Base-by-base conservation (phyloP, 2,888 invertebrate species). In the Andricus quercusramuli region DNA sequence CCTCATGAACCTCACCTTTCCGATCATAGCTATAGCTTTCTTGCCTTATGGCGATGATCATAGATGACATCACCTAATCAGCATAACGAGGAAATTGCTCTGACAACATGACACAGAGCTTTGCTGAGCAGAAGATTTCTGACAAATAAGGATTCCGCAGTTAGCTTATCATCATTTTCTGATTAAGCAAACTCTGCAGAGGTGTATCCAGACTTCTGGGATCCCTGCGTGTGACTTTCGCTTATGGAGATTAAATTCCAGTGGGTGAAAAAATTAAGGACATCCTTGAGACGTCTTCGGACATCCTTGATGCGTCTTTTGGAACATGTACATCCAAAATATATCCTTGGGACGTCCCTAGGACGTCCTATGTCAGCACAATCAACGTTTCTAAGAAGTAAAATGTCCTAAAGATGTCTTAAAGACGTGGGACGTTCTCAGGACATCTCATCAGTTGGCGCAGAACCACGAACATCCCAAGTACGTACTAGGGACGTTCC, bases 61-160 rank as follows among this genome's bases (percentile, higher is more conserved):
- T 82, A 85, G 83, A 81, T 83, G 88, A 89, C 89, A 87, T 87
- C 86, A 87, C 85, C 84, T 88, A 86, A 89, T 88, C 86, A 90
- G 88, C 88, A 13, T 20, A n/a, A 74, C 32, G n/a, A 32, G 37
- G 5, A 51, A 20, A 37, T 70, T 17, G 32, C 29, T 1, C 20
- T 56, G 20, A 37, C 25, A 25, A 29, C 29, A 15, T 67, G n/a
- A n/a, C 41, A 67, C 0, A 62, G n/a, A 22, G 56, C n/a, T 59
- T 59, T 59, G n/a, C 56, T 22, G 2, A 59, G n/a, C n/a, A 11
- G 2, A 1, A 25, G 2, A 25, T 22, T 13, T 62, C n/a, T 25
- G 62, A 25, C 22, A 22, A 25, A 62, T 25, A 62, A 13, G 29
- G 62, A 62, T 25, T 62, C 62, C 5, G 25, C 62, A 62, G 25